These are phyloP conservation scores for Timema podura DNA, from an alignment of 2,888 invertebrate genomes.

Conservation along the genomic window DNA sequence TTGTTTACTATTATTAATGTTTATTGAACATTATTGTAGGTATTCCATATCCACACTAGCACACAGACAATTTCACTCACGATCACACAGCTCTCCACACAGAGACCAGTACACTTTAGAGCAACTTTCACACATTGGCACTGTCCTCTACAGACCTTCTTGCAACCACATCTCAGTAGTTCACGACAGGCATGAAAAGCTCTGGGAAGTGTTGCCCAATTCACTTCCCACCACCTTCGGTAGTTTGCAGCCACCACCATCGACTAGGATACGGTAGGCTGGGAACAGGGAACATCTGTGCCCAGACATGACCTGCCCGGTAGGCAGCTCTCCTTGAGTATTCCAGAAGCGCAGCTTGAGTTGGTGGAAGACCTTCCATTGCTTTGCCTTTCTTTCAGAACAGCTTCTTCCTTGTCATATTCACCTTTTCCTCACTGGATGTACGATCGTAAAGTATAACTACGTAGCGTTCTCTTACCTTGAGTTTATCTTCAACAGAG, in stretches of 20 bases:
- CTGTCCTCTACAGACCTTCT: not conserved
- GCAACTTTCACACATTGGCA: not conserved
- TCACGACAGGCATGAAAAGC: not conserved
- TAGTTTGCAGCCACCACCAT: constrained; percentile 1
- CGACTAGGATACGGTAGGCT: not conserved
- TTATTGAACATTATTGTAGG: not conserved
- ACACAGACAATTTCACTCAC: not conserved
- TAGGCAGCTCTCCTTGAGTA: not conserved
- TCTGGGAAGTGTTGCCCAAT: not conserved
- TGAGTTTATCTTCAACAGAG: not conserved
- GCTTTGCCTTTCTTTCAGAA: not conserved
- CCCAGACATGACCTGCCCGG: constrained; percentile 1
- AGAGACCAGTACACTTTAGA: not conserved
- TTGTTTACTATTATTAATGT: too few species aligned
- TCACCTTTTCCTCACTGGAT: not conserved
- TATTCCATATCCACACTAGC: not conserved
- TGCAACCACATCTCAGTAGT: not conserved
- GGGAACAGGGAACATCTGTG: not conserved
- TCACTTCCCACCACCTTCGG: not conserved
- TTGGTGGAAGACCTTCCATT: constrained; percentile 3
- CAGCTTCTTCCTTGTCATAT: not conserved
- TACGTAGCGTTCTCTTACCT: not conserved
- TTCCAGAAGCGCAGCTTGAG: constrained; percentile 5
- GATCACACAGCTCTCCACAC: not conserved
- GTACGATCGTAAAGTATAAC: constrained; percentile 1